A percentile compares a stretch with the other conserved stretches of the same genome.
These are phyloP conservation scores for Oscheius sp. DNA, from an alignment of 2,888 invertebrate species.

Conservation along the genomic window DNA sequence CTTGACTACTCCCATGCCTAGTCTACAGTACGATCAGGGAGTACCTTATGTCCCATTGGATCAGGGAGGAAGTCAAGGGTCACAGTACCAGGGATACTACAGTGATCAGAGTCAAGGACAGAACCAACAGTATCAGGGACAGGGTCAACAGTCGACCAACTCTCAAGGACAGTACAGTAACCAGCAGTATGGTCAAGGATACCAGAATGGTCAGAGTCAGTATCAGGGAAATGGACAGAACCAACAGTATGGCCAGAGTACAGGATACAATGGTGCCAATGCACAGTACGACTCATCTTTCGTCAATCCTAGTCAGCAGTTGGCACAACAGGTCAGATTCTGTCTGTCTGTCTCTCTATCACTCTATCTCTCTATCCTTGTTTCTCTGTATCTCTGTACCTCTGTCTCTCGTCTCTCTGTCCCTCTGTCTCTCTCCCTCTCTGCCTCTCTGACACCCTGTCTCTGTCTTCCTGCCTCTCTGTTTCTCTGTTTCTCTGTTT, in stretches of 20 bases:
- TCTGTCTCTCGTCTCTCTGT: not conserved
- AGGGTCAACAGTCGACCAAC: not conserved
- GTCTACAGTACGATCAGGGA: constrained; percentile 41
- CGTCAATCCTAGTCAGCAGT: constrained; percentile 52
- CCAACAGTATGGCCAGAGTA: not conserved
- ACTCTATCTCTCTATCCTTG: too few relatives aligned
- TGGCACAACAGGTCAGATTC: constrained; percentile 41
- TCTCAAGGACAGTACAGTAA: not conserved
- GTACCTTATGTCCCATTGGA: constrained; percentile 29
- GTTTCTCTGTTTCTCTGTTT: too few relatives aligned
- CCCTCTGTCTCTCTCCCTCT: not conserved
- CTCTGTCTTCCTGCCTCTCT: too few relatives aligned
- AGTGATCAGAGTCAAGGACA: constrained; percentile 15
- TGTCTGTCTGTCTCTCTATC: not conserved
- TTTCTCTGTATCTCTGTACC: too few relatives aligned
- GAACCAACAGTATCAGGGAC: not conserved
- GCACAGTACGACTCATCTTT: constrained; percentile 43
- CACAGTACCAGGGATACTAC: constrained; percentile 29
- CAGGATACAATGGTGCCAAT: constrained; percentile 21
- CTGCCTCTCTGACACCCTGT: not conserved
- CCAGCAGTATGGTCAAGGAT: constrained; percentile 3
- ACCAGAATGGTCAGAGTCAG: not conserved
- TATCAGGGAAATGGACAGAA: constrained; percentile 7
- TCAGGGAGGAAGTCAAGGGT: constrained; percentile 1
- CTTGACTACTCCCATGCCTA: constrained; percentile 27